Conservation (phyloP, 2,113 vertebrate genomes). For the Actinemys pallida region DNA sequence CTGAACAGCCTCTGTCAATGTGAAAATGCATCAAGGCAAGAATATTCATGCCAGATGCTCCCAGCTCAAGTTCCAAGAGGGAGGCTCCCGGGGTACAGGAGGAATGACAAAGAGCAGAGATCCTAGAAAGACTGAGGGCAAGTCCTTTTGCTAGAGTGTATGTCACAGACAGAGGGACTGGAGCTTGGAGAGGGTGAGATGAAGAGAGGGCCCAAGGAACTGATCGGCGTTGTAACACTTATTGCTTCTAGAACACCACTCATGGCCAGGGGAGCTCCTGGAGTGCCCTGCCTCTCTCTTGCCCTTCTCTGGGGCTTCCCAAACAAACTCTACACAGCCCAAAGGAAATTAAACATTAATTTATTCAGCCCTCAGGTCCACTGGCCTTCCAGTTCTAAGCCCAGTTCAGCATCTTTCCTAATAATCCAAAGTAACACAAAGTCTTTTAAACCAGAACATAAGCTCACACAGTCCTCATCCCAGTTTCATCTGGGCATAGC, state of each 20-base stretch:
- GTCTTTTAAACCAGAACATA: not conserved
- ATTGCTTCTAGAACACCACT: not conserved
- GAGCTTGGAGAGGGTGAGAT: not conserved
- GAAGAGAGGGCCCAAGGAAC: not conserved
- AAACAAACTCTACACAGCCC: not conserved
- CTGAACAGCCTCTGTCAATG: constrained; percentile 32
- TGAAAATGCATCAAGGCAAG: not conserved
- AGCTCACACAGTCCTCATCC: not conserved
- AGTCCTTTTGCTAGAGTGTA: not conserved
- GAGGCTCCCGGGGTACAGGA: rapidly evolving
- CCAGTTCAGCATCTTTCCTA: not conserved
- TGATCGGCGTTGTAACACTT: not conserved
- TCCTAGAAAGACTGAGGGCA: not conserved
- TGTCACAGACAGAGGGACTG: not conserved
- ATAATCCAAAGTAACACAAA: not conserved
- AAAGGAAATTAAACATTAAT: not conserved
- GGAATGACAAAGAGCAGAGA: not conserved
- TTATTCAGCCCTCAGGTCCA: not conserved
- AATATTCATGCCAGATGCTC: not conserved
- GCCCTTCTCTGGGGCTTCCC: not conserved
- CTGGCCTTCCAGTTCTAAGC: not conserved
- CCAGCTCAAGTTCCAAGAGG: rapidly evolving
- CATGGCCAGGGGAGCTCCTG: not conserved
- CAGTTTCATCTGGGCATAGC: not conserved
- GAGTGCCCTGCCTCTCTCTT: not conserved